A percentile compares a stretch with the other conserved stretches of the same genome.
Conservation (phyloP, 2,888 invertebrate species). For the Drosophila borealis region DNA sequence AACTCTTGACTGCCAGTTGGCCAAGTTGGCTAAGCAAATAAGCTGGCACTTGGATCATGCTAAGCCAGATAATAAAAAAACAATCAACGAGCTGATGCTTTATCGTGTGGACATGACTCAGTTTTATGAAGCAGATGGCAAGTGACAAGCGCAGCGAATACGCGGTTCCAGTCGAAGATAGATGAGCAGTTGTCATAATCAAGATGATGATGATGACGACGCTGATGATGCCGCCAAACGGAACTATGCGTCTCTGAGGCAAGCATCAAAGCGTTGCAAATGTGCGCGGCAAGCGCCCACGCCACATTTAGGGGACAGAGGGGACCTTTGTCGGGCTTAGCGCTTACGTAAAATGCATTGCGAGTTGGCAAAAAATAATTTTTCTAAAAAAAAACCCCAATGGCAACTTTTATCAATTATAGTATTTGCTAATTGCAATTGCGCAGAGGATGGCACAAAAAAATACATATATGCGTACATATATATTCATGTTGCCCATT, state of each 20-base stretch:
- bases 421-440: slow-evolving; percentile 57
- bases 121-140: slow-evolving; percentile 23
- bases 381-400: slow-evolving; percentile 2
- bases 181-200: slow-evolving; percentile 1
- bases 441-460: slow-evolving; percentile 31
- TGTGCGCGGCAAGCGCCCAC: slow-evolving; percentile 42
- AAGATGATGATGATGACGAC: slow-evolving; percentile 4
- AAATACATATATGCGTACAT: neutral
- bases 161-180: slow-evolving; percentile 3
- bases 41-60: slow-evolving; percentile 16
- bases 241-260: slow-evolving; percentile 46
- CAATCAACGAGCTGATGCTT: slow-evolving; percentile 10
- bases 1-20: neutral
- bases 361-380: slow-evolving; percentile 7
- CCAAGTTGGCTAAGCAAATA: slow-evolving; percentile 19
- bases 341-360: slow-evolving; percentile 57
- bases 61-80: slow-evolving; percentile 25
- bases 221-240: slow-evolving; percentile 32
- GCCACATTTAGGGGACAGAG: neutral
- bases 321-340: slow-evolving; percentile 3
- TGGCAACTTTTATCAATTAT: slow-evolving; percentile 45
- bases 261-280: slow-evolving; percentile 48
- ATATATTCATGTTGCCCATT: slow-evolving; percentile 20
- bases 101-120: slow-evolving; percentile 25
- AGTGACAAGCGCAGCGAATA: slow-evolving; percentile 18